phyloP scores from a whole-genome alignment of 2,113 vertebrate species.

The Xenopus tropicalis region UCB_Xtro_10.0 CM004443.2:167583001-167583500 shows the following conservation, averaged over 20 bases:
- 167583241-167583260: neutral
- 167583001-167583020: no score
- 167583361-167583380: constrained; percentile 19
- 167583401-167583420: constrained; percentile 29
- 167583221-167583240: neutral
- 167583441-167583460: constrained; percentile 14
- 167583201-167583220: neutral
- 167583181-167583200: no score
- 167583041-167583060: no score
- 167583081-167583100: no score
- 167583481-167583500: constrained; percentile 10
- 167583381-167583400: constrained; percentile 28
- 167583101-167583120: no score
- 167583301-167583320: constrained; percentile 9
- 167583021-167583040: no score
- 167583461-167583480: neutral
- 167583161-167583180: no score
- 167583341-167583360: constrained; percentile 37
- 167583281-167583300: constrained; percentile 10
- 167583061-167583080: no score
- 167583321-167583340: constrained; percentile 15
- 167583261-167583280: neutral
- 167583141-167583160: no score
- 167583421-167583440: constrained; percentile 22
- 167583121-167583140: no score